phyloP scores from a whole-genome alignment of 2,797 vertebrate species.

The Catostomus latipinnis region DNA sequence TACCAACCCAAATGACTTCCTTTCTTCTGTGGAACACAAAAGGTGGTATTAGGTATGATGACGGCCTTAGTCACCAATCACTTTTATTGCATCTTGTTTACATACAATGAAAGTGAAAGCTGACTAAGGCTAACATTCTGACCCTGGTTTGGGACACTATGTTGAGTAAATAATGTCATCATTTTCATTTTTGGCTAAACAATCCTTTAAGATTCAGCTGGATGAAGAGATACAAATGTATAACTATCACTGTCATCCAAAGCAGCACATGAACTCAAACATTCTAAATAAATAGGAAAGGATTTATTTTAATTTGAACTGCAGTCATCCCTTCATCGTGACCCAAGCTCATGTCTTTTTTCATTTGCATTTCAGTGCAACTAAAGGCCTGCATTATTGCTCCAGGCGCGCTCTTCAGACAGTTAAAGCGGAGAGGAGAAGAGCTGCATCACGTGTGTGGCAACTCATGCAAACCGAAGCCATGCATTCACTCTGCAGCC shows the following conservation, averaged over 20 bases:
- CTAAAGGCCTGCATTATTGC: conserved; percentile 36
- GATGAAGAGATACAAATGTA: conserved; percentile 73
- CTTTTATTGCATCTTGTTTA: no score
- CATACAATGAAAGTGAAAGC: no score
- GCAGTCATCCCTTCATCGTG: conserved; percentile 29
- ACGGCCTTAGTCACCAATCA: no score
- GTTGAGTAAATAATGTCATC: no score
- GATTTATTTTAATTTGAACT: not conserved
- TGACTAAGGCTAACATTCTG: no score
- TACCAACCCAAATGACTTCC: no score
- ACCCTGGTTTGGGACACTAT: no score
- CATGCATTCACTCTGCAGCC: conserved; percentile 19
- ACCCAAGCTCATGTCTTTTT: conserved; percentile 32
- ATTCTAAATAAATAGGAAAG: conserved; percentile 70
- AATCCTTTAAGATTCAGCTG: conserved; percentile 60
- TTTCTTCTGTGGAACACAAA: no score
- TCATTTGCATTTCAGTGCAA: conserved; percentile 27
- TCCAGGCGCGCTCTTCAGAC: conserved; percentile 21
- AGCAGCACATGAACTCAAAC: conserved; percentile 66
- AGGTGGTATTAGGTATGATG: no score
- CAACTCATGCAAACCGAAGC: conserved; percentile 5
- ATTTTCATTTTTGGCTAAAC: no score
- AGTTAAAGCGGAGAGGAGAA: conserved; percentile 35
- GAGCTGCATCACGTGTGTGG: conserved; percentile 24
- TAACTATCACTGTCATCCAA: conserved; percentile 65